These are phyloP conservation scores for Pteropus rufus DNA, from an alignment of 2,797 vertebrate genomes.

Conservation along the genomic window DNA sequence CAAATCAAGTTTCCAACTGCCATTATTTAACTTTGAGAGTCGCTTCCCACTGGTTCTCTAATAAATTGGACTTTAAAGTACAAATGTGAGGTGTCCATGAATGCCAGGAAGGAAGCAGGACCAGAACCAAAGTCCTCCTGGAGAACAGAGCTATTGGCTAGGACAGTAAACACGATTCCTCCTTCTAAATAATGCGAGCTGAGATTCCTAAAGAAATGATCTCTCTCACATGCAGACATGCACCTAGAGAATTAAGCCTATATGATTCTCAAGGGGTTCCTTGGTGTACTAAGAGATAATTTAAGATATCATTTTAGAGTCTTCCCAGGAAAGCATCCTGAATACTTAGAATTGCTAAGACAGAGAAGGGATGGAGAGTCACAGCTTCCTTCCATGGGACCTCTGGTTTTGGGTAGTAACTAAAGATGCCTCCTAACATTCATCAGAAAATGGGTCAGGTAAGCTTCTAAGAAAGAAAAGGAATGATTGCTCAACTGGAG, in stretches of 20 bases:
- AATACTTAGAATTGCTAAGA: neutral
- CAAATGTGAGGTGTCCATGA: neutral
- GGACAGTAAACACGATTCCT: neutral
- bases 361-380: neutral
- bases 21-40: slow-evolving; percentile 41
- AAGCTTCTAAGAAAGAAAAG: neutral
- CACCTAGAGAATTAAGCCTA: neutral
- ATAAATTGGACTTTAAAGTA: neutral
- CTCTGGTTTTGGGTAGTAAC: neutral
- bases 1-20: slow-evolving; percentile 28
- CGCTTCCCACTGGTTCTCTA: slow-evolving; percentile 18
- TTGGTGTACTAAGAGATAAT: neutral
- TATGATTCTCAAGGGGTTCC: neutral
- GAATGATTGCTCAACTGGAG: neutral
- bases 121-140: neutral
- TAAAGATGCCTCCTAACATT: neutral
- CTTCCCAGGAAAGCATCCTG: neutral
- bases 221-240: no score
- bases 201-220: neutral
- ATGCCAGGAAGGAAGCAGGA: neutral
- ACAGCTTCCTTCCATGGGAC: neutral
- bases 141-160: neutral
- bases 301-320: neutral
- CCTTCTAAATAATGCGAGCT: neutral
- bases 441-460: neutral